Percentiles rank a stretch among this genome's conserved stretches.
phyloP scores from a whole-genome alignment of 2,113 vertebrate species.

The Lasiurus borealis region DNA sequence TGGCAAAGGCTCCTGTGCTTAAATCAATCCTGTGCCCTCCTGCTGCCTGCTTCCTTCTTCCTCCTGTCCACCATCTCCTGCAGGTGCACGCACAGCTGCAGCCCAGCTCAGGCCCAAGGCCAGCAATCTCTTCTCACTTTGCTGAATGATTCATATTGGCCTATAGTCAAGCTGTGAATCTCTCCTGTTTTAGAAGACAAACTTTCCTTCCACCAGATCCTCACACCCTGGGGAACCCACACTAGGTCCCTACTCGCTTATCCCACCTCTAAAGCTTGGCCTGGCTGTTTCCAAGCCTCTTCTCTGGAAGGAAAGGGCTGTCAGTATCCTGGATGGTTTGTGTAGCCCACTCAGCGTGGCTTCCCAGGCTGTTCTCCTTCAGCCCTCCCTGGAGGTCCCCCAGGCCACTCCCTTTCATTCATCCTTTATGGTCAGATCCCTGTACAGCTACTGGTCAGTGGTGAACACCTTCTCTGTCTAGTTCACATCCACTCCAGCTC shows the following conservation, averaged over 20 bases:
- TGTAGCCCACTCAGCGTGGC: background rate
- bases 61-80: fast-evolving
- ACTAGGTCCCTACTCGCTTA: background rate
- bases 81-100: background rate
- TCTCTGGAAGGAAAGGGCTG: background rate
- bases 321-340: background rate
- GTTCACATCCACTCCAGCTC: background rate
- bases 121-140: background rate
- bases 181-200: background rate
- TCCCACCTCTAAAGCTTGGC: fast-evolving
- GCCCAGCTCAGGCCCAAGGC: background rate
- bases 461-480: background rate
- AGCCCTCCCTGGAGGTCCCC: background rate
- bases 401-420: background rate
- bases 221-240: background rate
- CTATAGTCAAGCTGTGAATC: fast-evolving
- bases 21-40: background rate
- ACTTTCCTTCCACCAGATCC: background rate
- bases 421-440: fast-evolving
- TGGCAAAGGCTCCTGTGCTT: background rate
- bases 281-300: background rate
- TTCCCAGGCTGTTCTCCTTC: background rate
- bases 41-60: background rate
- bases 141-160: fast-evolving
- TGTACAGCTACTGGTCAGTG: fast-evolving